Evolutionary conservation across 2,888 invertebrate species (phyloP), one percentile per base, ranked within the genome.

Genomic region (Heliconius sara): DNA sequence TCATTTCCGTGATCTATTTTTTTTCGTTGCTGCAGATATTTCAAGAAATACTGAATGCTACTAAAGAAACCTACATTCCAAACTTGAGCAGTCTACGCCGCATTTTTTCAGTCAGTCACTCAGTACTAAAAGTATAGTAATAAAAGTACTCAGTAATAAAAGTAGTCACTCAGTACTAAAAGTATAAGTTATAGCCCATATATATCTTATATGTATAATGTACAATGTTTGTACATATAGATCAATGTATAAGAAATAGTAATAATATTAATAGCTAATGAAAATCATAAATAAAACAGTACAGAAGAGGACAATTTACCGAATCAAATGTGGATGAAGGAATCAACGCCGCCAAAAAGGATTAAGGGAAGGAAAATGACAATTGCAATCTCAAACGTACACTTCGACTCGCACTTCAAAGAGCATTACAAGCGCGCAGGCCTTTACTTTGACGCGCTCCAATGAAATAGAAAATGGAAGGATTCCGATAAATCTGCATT

Each of bases 401-500:
- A 75, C 67, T 67, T 74, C 68, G 77, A 70, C 77, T 80, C 77
- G n/a, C 77, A 80, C 75, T 66, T 76, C 80, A 63, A 76, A 68
- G 78, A 80, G 78, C 75, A 76, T 71, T 77, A 70, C 73, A 80
- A 70, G 73, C 27, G 63, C 70, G 60, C 47, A 67, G 67, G 79
- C 75, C 71, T 81, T 79, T 70, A 66, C 78, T 80, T 80, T 79
- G 76, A 78, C 52, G 19, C 82, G 81, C 79, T 82, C 79, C 79
- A 79, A 39, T 81, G 83, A 60, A 52, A 80, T 76, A 76, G 83
- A 83, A 83, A 83, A 83, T 83, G 76, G 72, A 81, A 65, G 80
- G 77, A 68, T 70, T 77, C 74, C 77, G 78, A 79, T 70, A 78
- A 67, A 78, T 71, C 73, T 76, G 72, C 66, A 57, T 39, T 52